phyloP scores from a whole-genome alignment of 2,797 vertebrate species.

The Streptopelia turtur region DNA sequence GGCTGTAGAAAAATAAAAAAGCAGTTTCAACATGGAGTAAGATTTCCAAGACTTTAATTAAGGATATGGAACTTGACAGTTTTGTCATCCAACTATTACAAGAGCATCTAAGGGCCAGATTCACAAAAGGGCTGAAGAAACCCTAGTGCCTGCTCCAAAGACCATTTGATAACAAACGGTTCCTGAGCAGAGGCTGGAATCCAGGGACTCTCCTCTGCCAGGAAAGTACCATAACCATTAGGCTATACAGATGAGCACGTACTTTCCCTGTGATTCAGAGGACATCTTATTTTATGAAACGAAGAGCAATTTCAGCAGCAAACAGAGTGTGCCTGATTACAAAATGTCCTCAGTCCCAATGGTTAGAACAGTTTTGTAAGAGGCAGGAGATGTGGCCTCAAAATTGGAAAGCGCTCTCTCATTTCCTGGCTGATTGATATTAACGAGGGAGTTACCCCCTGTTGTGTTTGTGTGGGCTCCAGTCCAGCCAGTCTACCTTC shows the following conservation, averaged over 20 bases:
- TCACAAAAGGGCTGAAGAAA: not conserved
- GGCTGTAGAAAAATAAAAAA: not conserved
- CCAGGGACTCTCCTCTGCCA: not conserved
- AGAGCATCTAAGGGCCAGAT: not conserved
- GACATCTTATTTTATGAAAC: slow-evolving; percentile 2
- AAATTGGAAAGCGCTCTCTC: not conserved
- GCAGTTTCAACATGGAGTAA: not conserved
- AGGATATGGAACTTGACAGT: not conserved
- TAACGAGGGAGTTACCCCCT: not conserved
- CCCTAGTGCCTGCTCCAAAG: not conserved
- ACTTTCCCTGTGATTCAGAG: not conserved
- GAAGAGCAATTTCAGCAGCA: slow-evolving; percentile 1
- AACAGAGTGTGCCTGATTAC: not conserved
- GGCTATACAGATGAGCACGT: not conserved
- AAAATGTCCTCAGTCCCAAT: not conserved
- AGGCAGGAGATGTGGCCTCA: not conserved
- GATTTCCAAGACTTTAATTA: not conserved
- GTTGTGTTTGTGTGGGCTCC: not conserved
- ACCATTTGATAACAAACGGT: not conserved
- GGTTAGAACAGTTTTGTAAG: not conserved
- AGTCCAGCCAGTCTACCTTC: not conserved
- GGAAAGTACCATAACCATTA: not conserved
- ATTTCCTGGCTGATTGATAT: not conserved
- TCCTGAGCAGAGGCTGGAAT: not conserved
- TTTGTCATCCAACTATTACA: not conserved